A percentile compares a stretch with the other conserved stretches of the same genome.
phyloP scores from a whole-genome alignment of 2,797 vertebrate genomes.

The Tapirus indicus region DNA sequence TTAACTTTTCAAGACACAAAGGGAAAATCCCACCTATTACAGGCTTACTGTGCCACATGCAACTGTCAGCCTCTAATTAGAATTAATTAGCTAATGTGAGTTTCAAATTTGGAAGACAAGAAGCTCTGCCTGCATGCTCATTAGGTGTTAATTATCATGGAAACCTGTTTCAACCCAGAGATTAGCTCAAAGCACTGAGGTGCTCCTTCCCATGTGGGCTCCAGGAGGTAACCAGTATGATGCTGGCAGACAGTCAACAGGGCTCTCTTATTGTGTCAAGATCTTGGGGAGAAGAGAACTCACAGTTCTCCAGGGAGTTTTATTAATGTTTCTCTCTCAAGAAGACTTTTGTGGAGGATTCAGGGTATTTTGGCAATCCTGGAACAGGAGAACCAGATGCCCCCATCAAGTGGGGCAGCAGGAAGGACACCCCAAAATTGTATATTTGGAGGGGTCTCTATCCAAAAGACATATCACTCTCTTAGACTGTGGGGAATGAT shows the following conservation, averaged over 20 bases:
- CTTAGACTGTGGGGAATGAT: background rate
- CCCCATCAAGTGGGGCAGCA: background rate
- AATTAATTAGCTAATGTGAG: conserved; percentile 76
- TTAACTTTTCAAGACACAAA: conserved; percentile 65
- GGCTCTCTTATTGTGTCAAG: background rate
- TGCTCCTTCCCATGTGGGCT: background rate
- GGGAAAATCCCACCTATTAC: conserved; percentile 58
- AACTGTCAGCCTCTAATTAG: conserved; percentile 79
- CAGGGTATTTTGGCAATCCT: background rate
- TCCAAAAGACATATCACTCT: background rate
- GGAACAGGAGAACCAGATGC: background rate
- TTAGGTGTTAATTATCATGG: conserved; percentile 77
- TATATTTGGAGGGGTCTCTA: background rate
- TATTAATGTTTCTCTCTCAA: background rate
- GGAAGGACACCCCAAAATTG: background rate
- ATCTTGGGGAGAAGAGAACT: background rate
- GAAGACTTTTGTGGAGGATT: background rate
- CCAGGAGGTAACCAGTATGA: conserved; percentile 34
- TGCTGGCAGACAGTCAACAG: conserved; percentile 29
- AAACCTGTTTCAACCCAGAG: conserved; percentile 73
- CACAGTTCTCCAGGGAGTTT: background rate
- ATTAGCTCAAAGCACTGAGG: conserved; percentile 35
- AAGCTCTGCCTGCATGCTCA: conserved; percentile 56
- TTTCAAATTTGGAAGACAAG: conserved; percentile 76
- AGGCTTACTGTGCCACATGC: conserved; percentile 53